phyloP scores from a whole-genome alignment of 1,140 invertebrate species.

The Brachionus rubens region DNA sequence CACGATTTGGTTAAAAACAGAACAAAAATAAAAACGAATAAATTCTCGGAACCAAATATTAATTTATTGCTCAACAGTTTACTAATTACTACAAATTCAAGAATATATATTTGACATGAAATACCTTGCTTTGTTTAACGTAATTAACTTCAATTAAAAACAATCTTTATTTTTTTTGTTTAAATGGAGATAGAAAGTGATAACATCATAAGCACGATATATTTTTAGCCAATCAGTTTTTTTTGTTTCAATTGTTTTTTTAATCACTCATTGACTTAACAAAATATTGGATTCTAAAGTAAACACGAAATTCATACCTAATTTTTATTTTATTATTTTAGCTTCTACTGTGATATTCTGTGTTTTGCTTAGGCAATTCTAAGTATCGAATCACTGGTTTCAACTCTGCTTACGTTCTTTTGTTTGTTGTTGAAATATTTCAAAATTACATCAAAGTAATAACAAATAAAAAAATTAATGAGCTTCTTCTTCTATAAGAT shows the following conservation, averaged over 20 bases:
- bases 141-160: slow-evolving; percentile 17
- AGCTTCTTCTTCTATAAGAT: neutral
- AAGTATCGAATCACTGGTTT: too few species aligned
- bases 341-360: too few species aligned
- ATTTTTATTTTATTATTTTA: neutral
- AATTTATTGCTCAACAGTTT: slow-evolving; percentile 34
- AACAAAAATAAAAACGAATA: too few species aligned
- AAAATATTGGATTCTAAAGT: slow-evolving; percentile 30
- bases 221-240: neutral
- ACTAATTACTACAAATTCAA: neutral
- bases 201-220: slow-evolving; percentile 4
- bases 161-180: too few species aligned
- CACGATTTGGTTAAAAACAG: too few species aligned
- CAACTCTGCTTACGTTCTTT: too few species aligned
- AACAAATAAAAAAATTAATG: neutral
- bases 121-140: neutral
- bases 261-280: slow-evolving; percentile 17
- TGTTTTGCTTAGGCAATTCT: too few species aligned
- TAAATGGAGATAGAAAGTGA: too few species aligned
- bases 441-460: neutral
- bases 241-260: neutral
- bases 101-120: neutral
- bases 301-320: slow-evolving; percentile 19
- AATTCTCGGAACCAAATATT: too few species aligned
- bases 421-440: neutral